A percentile compares a stretch with the other conserved stretches of the same genome.
Evolutionary conservation across 2,113 vertebrate genomes (phyloP).

Genomic region (Bucco capensis): DNA sequence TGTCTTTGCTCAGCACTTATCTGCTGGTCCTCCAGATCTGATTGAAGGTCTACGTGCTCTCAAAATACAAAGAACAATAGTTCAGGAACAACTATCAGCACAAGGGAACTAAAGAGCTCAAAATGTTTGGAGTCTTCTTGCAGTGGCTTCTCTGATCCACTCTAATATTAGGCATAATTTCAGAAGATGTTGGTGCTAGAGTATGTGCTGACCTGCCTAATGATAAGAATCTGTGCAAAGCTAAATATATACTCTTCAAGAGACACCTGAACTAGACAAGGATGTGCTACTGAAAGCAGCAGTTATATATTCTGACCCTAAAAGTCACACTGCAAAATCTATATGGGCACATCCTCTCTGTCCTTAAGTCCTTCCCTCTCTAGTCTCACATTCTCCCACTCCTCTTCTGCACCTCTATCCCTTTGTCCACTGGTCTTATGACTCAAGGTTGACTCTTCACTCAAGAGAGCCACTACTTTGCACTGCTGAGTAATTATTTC

Average conservation of each 20-base stretch:
- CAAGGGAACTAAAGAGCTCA: not conserved
- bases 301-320: not conserved
- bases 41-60: not conserved
- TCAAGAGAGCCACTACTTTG: not conserved
- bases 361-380: not conserved
- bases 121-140: not conserved
- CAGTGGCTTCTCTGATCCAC: not conserved
- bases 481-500: not conserved
- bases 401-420: not conserved
- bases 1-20: slow-evolving; percentile 16
- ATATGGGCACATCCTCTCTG: not conserved
- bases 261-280: not conserved
- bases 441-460: not conserved
- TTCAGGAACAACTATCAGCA: not conserved
- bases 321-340: not conserved
- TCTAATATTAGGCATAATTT: not conserved
- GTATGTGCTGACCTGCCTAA: not conserved
- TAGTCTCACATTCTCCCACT: not conserved
- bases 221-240: not conserved
- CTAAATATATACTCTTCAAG: not conserved
- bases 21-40: not conserved
- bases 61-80: not conserved
- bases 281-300: not conserved
- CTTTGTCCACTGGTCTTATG: not conserved
- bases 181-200: not conserved